Evolutionary conservation across 2,888 invertebrate species (phyloP).

Genomic region (Chaetogeoica ovagalla): DNA sequence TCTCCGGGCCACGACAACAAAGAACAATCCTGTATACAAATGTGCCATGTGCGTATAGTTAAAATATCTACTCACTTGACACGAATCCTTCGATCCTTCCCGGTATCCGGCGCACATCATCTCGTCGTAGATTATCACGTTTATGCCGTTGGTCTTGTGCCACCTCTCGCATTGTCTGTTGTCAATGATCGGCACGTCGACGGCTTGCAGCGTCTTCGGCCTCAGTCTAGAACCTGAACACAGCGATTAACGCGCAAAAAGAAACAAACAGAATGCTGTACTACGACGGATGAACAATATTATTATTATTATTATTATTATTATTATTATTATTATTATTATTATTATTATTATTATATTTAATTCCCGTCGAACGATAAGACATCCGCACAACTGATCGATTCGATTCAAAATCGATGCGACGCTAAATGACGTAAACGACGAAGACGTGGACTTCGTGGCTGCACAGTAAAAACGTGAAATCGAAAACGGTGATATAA

Average conservation of each 20-base stretch:
- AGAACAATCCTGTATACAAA: too few species aligned
- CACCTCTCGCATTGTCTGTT: slow-evolving; percentile 75
- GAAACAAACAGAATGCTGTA: slow-evolving; percentile 11
- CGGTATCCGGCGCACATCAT: slow-evolving; percentile 94
- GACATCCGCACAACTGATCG: too few species aligned
- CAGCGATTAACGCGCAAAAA: slow-evolving; percentile 57
- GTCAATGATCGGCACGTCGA: slow-evolving; percentile 91
- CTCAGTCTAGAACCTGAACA: slow-evolving; percentile 77
- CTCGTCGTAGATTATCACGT: slow-evolving; percentile 89
- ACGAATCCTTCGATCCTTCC: slow-evolving; percentile 80
- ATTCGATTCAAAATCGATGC: too few species aligned
- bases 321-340: too few species aligned
- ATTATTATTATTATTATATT: too few species aligned
- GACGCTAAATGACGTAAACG: too few species aligned
- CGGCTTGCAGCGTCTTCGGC: slow-evolving; percentile 87
- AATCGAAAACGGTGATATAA: too few species aligned
- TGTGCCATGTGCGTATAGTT: too few species aligned
- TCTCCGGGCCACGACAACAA: too few species aligned
- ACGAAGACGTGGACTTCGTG: too few species aligned
- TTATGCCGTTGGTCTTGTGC: slow-evolving; percentile 76
- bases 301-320: neutral
- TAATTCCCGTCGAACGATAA: too few species aligned
- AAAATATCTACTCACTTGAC: slow-evolving; percentile 62
- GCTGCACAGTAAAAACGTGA: too few species aligned
- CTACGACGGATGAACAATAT: neutral